Evolutionary conservation across 2,797 vertebrate genomes (phyloP), one percentile per base, ranked within the genome.

Genomic region (Rhinatrema bivittatum): DNA sequence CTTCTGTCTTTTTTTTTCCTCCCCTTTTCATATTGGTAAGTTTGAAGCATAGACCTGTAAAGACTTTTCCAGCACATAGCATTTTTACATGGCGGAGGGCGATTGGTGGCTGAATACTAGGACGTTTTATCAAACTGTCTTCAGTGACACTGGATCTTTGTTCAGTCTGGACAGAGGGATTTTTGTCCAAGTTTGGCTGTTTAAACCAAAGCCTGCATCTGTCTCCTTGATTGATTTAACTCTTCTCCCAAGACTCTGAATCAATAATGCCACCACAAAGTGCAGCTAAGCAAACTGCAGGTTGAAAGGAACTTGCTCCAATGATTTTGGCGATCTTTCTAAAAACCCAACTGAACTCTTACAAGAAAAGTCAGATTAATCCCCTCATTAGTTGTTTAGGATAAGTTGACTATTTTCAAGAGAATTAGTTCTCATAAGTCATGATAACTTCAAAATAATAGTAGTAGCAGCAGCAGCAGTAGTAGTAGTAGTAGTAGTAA

Each of bases 141-240:
- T n/a, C 61, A 16, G 40, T 24, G 64, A 79, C 76, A 78, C 71
- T 82, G 36, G 18, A 31, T 41, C 59, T 58, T 70, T 84, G 81
- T 84, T 75, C 72, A 10, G 13, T 46, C 2, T 15, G 40, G 60
- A 86, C 69, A 86, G 79, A 79, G 79, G 55, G 50, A 20, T 56
- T 49, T n/a, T 56, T 85, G 78, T 85, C 31, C 13, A 44, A 13
- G 29, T 50, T 45, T 72, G 72, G 66, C 63, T 65, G 46, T 71
- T 50, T 61, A 66, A 68, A 68, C 68, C 60, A 60, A 74, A 79
- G 74, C 33, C 68, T 42, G 78, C 79, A 76, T 72, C 79, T 83
- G 84, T 68, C 52, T 42, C 56, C 39, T n/a, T n/a, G n/a, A n/a
- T 56, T 65, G 29, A 47, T 46, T 69, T 49, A 45, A 16, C 47